phyloP scores from a whole-genome alignment of 2,113 vertebrate genomes.

The Nymphicus hollandicus region DNA sequence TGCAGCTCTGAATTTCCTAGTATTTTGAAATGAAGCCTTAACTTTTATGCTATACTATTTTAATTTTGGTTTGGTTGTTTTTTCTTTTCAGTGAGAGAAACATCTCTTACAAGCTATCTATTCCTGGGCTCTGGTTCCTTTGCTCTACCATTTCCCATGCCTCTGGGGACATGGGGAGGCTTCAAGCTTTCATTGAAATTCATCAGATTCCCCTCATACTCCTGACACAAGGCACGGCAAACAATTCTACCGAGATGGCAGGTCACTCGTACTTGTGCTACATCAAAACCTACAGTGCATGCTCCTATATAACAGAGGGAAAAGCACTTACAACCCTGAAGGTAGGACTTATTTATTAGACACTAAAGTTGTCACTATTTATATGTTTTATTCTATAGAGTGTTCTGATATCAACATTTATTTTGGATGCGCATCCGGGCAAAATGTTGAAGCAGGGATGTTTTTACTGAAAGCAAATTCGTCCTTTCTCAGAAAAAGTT shows the following conservation, averaged over 20 bases:
- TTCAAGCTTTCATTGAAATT: background rate
- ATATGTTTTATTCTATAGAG: background rate
- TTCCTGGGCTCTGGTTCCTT: background rate
- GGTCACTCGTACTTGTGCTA: background rate
- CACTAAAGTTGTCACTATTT: background rate
- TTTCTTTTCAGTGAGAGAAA: background rate
- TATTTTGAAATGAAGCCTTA: background rate
- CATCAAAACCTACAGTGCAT: background rate
- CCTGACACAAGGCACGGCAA: background rate
- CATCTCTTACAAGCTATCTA: background rate
- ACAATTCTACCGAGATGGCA: background rate
- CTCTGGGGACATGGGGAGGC: background rate
- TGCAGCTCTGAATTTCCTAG: background rate
- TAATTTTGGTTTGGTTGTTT: background rate
- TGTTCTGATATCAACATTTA: constrained; percentile 13
- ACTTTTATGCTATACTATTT: background rate
- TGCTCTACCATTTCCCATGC: background rate
- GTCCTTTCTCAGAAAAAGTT: constrained; percentile 42
- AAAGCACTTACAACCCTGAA: background rate
- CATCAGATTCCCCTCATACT: background rate
- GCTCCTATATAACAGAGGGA: background rate
- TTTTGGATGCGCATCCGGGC: background rate
- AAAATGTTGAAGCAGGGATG: background rate
- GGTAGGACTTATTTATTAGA: background rate
- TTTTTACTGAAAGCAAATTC: constrained; percentile 24